Percentiles rank a stretch among this genome's conserved stretches.
Conservation (phyloP, 2,797 vertebrate genomes). For the Falco novaeseelandiae region DNA sequence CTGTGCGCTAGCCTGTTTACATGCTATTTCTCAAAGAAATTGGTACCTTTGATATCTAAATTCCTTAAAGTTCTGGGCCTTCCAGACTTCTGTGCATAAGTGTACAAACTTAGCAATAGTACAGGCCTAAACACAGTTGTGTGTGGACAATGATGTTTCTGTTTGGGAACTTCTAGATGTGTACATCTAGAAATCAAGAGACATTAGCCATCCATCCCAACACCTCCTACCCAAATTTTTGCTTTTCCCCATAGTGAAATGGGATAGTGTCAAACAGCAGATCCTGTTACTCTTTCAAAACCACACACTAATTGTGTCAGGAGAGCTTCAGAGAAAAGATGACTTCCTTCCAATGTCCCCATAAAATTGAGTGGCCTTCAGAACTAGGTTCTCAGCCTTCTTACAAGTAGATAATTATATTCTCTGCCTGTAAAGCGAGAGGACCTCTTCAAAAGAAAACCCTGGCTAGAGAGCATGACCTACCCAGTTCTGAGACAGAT, state of each 20-base stretch:
- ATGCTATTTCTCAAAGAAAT: neutral
- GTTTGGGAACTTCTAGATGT: neutral
- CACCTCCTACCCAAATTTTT: neutral
- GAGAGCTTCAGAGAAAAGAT: neutral
- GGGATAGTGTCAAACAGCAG: neutral
- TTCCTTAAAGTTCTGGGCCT: neutral
- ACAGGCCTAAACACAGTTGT: neutral
- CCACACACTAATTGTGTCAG: neutral
- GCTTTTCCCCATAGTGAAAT: neutral
- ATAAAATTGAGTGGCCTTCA: neutral
- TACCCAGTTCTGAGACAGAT: neutral
- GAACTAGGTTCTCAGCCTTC: neutral
- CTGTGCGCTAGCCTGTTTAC: neutral
- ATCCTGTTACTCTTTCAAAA: neutral
- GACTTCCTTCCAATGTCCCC: neutral
- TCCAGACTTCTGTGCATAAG: neutral
- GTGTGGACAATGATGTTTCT: neutral
- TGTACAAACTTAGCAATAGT: neutral
- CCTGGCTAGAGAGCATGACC: neutral
- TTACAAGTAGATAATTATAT: neutral
- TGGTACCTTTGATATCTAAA: neutral
- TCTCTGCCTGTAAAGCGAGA: neutral
- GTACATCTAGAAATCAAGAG: neutral
- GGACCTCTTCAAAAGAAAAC: neutral
- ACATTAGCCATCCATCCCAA: neutral